A percentile compares a stretch with the other conserved stretches of the same genome.
Conservation (phyloP, 2,113 vertebrate genomes). For the Leucoraja erinaceus region DNA sequence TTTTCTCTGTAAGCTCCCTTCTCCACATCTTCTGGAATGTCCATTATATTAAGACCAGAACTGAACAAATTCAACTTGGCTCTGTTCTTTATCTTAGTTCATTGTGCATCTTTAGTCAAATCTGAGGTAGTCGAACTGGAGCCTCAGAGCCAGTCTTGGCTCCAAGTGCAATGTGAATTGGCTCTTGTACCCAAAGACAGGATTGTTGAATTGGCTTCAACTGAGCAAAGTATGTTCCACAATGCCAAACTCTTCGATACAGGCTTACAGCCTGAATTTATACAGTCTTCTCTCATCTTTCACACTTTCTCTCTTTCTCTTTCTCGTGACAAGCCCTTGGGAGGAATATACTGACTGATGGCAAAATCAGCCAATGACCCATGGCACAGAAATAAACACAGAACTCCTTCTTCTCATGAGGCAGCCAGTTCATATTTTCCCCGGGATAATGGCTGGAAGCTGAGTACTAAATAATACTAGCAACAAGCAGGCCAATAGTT, state of each 20-base stretch:
- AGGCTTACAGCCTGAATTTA: neutral
- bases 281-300: slow-evolving; percentile 3
- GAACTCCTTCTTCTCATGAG: neutral
- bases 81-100: slow-evolving; percentile 27
- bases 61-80: slow-evolving; percentile 36
- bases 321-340: slow-evolving; percentile 7
- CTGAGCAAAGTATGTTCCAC: neutral
- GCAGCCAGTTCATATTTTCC: too few species aligned
- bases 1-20: slow-evolving; percentile 15
- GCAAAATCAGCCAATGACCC: neutral
- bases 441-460: neutral
- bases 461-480: neutral
- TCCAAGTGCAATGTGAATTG: slow-evolving; percentile 35
- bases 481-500: neutral
- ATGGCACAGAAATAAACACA: neutral
- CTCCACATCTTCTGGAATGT: slow-evolving; percentile 32
- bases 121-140: slow-evolving; percentile 35
- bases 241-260: slow-evolving; percentile 19
- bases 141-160: slow-evolving; percentile 29
- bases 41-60: slow-evolving; percentile 36
- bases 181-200: neutral
- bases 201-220: slow-evolving; percentile 30
- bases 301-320: neutral
- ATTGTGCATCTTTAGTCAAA: slow-evolving; percentile 32
- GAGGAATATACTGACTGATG: neutral